Evolutionary conservation across 2,113 vertebrate genomes (phyloP), one percentile per base, ranked within the genome.

Genomic region (Tragelaphus imberbis): DNA sequence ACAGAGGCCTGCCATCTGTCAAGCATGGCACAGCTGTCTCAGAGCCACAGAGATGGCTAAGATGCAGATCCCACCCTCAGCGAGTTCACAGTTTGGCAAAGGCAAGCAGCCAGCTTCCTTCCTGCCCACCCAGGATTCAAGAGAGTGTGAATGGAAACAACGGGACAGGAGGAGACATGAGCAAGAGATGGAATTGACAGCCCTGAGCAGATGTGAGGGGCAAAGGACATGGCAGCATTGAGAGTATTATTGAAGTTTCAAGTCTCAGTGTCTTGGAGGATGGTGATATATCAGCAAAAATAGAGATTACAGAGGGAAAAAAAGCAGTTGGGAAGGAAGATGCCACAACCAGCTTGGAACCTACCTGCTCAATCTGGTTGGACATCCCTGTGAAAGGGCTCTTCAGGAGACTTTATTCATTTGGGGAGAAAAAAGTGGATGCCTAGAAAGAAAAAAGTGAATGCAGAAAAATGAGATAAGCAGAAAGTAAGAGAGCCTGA

Each of bases 1-100:
- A 90, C 71, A 2, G 59, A 81, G 90, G 59, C 77, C 96, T 84
- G 84, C 97, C 96, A 95, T 93, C 96, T 98, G 91, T 85, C 81
- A 82, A 84, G 65, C 1, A 0, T 85, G 90, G 79, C 71, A 51
- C 36, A 19, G 25, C 23, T 27, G 10, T 80, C 33, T 84, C 88
- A 94, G 90, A 90, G 55, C 55, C 55, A 40, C 85, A 79, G 0
- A 28, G n/a, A 58, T 53, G 44, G 91, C 63, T 58, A 30, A 5
- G 7, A 21, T 79, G 58, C 58, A 53, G 51, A 51, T 28, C 9
- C 40, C 61, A 53, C 2, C 63, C 87, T 80, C 71, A 71, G 55
- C 40, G 68, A 30, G 33, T 27, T 92, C 59, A 16, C 47, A 77
- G 44, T 49, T 75, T 94, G 88, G 94, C 65, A 56, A 77, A 61